Percentiles rank a stretch among this genome's conserved stretches.
Evolutionary conservation across 2,888 invertebrate species (phyloP).

Genomic region (Hypomecis punctinalis): DNA sequence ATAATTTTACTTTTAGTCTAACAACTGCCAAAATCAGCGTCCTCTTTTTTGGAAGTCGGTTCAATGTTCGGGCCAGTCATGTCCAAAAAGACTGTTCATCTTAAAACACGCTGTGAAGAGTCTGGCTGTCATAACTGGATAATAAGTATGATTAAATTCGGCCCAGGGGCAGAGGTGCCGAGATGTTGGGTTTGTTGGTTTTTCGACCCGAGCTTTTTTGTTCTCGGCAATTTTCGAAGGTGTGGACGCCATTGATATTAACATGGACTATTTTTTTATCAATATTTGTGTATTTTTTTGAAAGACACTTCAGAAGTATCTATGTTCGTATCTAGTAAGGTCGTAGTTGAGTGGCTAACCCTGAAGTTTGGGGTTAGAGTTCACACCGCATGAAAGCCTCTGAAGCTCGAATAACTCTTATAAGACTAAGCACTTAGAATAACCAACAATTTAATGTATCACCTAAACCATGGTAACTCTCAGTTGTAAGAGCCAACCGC

Average conservation of each 20-base stretch:
- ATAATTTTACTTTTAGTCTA: too few species aligned
- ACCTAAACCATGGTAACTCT: too few species aligned
- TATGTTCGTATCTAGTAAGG: neutral
- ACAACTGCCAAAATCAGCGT: too few species aligned
- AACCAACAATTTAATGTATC: too few species aligned
- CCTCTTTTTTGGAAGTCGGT: too few species aligned
- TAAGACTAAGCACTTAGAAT: too few species aligned
- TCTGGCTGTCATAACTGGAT: conserved; percentile 77
- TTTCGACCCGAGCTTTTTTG: conserved; percentile 65
- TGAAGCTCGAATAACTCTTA: too few species aligned
- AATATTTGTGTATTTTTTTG: neutral
- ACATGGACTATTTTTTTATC: conserved; percentile 48
- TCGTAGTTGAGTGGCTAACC: neutral
- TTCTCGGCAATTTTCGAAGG: conserved; percentile 61
- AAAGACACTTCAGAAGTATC: neutral
- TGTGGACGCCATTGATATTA: conserved; percentile 52
- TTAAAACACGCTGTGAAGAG: conserved; percentile 65
- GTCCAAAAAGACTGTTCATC: conserved; percentile 35
- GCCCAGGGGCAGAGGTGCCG: conserved; percentile 76
- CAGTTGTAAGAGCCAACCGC: too few species aligned
- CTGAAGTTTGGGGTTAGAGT: too few species aligned
- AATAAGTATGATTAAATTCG: conserved; percentile 80
- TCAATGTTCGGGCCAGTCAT: neutral
- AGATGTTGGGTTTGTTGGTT: conserved; percentile 77
- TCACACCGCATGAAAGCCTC: too few species aligned